Percentiles rank a stretch among this genome's conserved stretches.
Evolutionary conservation across 2,113 vertebrate species (phyloP).

Genomic region (Eidolon helvum): DNA sequence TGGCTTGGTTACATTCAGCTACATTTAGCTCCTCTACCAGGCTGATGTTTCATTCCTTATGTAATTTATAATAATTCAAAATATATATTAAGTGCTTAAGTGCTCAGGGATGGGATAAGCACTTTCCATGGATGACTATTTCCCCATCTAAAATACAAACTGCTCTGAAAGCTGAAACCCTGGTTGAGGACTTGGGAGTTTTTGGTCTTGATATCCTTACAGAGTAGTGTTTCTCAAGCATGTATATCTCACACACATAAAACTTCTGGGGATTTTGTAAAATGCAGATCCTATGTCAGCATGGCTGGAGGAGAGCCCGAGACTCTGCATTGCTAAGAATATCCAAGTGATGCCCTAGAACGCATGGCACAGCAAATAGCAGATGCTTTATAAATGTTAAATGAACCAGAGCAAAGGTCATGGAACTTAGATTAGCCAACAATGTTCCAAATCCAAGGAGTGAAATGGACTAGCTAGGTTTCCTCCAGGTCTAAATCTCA

Average conservation of each 20-base stretch:
- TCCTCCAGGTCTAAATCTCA: neutral
- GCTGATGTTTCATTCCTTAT: neutral
- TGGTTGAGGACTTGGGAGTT: neutral
- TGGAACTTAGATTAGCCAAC: neutral
- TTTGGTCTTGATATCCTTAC: neutral
- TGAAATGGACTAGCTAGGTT: neutral
- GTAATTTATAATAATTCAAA: neutral
- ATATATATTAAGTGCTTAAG: neutral
- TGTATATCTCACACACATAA: neutral
- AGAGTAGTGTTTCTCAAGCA: neutral
- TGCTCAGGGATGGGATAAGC: neutral
- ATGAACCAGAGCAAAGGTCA: neutral
- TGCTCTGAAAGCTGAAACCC: neutral
- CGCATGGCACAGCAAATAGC: neutral
- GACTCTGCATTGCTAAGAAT: neutral
- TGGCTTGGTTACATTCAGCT: neutral
- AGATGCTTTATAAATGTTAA: neutral
- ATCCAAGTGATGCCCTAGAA: neutral
- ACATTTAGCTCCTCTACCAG: neutral
- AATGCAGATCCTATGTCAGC: neutral
- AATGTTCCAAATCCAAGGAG: neutral
- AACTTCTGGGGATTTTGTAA: neutral
- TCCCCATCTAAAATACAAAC: neutral
- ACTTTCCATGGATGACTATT: neutral
- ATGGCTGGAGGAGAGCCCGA: neutral